Base-by-base conservation (phyloP, 2,113 vertebrate genomes). In the Laticauda laticaudata region DNA sequence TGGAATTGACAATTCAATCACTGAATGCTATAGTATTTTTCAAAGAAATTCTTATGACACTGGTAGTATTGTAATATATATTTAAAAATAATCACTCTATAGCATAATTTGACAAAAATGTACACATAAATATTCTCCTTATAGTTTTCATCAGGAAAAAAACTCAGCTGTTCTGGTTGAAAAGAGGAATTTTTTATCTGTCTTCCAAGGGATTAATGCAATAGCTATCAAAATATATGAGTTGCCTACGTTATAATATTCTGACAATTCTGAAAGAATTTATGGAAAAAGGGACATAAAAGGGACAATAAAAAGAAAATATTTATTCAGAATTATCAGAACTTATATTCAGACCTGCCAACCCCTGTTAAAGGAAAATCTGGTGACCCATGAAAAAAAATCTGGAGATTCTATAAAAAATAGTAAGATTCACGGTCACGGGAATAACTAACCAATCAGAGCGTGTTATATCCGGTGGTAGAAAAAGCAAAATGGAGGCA, bases 1-100 rank as follows among this genome's bases (percentile, higher is more conserved):
- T 2, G 39, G 93, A 93, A 51, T 85, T 0, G 48, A 48, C 53
- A 89, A 18, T 2, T 0, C 1, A 64, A 8, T 0, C 23, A 92
- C 0, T 91, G 53, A 90, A 34, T 89, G 7, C 26, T 81, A 64
- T 92, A 43, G 56, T 24, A 86, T 34, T 93, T 91, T 94, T 69
- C 45, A 81, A 91, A 85, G 61, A 1, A 5, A 85, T 91, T 85
- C 34, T 48, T 39, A 91, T 15, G 53, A 69, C 3, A 85, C 23
- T 45, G 48, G 0, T 43, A 43, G n/a, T 81, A 21, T 34, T 92
- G 15, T 12, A 0, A 0, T 15, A 54, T 91, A 10, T 92, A 20
- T 12, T 0, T 18, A 54, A 89, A 10, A 15, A 15, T 64, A 92
- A 39, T 15, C 29, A 29, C 39, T 43, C 5, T 34, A 75, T 18